Conservation (phyloP, 2,113 vertebrate species). For the Scalopus aquaticus region DNA sequence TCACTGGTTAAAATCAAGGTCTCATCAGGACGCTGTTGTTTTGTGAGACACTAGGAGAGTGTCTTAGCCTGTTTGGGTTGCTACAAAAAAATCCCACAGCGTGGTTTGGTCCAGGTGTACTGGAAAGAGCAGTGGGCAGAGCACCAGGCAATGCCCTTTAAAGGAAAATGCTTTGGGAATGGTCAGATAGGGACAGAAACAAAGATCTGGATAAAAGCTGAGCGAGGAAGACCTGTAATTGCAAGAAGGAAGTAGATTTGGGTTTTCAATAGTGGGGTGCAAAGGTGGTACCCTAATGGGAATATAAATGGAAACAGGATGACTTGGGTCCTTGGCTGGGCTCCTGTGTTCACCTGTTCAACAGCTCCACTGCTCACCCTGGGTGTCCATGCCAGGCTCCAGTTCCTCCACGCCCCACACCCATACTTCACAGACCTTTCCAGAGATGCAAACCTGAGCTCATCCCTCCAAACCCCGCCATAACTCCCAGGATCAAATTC, state of each 20-base stretch:
- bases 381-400: neutral
- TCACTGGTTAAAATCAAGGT: neutral
- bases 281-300: neutral
- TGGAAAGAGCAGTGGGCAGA: neutral
- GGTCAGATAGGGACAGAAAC: neutral
- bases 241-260: neutral
- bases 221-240: neutral
- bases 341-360: too few relatives aligned
- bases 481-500: neutral
- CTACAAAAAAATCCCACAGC: neutral
- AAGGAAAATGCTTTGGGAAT: neutral
- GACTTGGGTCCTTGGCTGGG: neutral
- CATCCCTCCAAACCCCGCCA: neutral
- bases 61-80: neutral
- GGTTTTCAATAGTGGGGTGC: too few relatives aligned
- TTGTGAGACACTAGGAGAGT: neutral
- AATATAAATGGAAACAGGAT: rapidly evolving
- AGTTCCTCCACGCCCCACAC: too few relatives aligned
- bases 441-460: neutral
- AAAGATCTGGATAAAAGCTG: neutral
- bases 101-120: neutral
- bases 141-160: neutral
- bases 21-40: neutral
- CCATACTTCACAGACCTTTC: neutral
- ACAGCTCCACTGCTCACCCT: neutral